A percentile compares a stretch with the other conserved stretches of the same genome.
Conservation (phyloP, 2,113 vertebrate species). For the Vidua chalybeata region DNA sequence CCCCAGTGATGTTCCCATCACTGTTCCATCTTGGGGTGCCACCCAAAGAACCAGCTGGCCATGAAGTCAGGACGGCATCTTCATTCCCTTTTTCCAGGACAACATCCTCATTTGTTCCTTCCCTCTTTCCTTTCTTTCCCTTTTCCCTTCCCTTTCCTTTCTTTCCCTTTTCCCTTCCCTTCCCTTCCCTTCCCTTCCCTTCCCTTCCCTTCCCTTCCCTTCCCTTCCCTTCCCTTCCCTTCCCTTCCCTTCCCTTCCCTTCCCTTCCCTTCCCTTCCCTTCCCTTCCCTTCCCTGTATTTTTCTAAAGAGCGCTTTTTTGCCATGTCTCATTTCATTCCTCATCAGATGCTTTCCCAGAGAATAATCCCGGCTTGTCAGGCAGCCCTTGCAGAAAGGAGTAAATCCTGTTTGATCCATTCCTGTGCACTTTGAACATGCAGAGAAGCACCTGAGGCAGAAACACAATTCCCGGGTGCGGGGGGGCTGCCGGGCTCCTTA, state of each 20-base stretch:
- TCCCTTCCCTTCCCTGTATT: neutral
- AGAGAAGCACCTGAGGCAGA: neutral
- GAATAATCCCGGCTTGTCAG: neutral
- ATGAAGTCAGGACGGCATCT: accelerated
- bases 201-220: neutral
- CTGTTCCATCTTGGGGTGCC: neutral
- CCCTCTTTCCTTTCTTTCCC: neutral
- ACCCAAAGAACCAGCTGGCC: neutral
- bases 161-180: neutral
- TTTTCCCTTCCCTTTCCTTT: neutral
- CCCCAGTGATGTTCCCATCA: neutral
- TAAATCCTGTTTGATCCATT: neutral
- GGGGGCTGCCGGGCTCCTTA: neutral
- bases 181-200: neutral
- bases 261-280: neutral
- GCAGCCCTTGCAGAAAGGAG: neutral
- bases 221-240: too few relatives aligned
- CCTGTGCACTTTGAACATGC: neutral
- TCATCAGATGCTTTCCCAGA: neutral
- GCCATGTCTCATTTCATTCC: neutral
- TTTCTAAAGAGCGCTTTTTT: neutral
- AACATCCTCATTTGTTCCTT: accelerated
- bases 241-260: neutral
- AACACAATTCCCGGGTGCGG: neutral
- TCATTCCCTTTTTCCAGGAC: neutral